Evolutionary conservation across 1,140 invertebrate genomes (phyloP), one percentile per base, ranked within the genome.

Genomic region (Subanguina moxae): DNA sequence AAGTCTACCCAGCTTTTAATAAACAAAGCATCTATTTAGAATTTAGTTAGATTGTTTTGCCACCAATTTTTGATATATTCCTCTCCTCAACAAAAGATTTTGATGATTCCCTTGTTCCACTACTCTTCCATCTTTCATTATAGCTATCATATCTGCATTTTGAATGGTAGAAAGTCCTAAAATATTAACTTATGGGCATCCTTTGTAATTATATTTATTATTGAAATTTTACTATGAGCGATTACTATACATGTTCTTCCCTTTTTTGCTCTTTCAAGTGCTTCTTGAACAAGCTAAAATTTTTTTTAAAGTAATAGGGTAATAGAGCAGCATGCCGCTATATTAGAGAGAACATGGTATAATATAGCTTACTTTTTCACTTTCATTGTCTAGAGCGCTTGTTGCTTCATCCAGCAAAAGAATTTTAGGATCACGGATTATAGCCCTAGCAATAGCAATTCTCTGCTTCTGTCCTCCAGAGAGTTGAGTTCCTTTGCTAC

Each of bases 401-500:
- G 95, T 99, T 3, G 95, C 95, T 86, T 99, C 95, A 83, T 98
- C 94, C 84, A 97, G 96, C 19, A 97, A 86, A 30, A 99, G 85
- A 79, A 99, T 94, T 0, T 92, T 92, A 1, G 93, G 89, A 83
- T 92, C 89, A 85, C 76, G 19, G 38, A 78, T 65, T 38, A 77
- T 68, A 13, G 73, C 76, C 11, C 76, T 61, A 0, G 76, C 76
- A 42, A 77, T 78, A 30, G 76, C 69, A 61, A 77, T 77, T 42
- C 76, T 38, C 32, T 77, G 75, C 56, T 69, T 73, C 25, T 76
- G 75, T 9, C 75, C 75, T 0, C 75, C 75, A 11, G 70, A 73
- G 23, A 77, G 56, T 25, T 76, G 76, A 15, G 63, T 61, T 28
- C 76, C 76, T 11, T 70, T 75, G 21, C 42, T 52, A 0, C 76